Conservation (phyloP, 2,888 invertebrate species). For the Sphaerophoria taeniata region DNA sequence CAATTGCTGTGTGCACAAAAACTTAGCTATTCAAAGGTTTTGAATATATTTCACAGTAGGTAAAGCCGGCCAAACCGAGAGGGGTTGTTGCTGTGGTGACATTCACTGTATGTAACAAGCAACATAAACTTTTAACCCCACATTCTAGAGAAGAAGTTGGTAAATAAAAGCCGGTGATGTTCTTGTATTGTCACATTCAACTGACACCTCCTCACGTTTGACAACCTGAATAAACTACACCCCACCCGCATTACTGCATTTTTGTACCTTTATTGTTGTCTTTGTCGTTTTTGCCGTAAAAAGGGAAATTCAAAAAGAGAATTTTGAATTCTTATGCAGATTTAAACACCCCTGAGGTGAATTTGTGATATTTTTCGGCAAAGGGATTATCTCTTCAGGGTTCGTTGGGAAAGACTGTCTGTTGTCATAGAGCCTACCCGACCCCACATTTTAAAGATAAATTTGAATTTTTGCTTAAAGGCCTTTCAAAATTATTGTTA, state of each 20-base stretch:
- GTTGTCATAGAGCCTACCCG: not conserved
- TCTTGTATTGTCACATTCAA: constrained; percentile 33
- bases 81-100: constrained; percentile 38
- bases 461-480: constrained; percentile 28
- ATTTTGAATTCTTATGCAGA: constrained; percentile 68
- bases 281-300: not conserved
- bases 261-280: not conserved
- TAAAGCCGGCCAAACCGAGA: not conserved
- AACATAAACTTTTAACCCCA: constrained; percentile 34
- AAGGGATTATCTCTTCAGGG: constrained; percentile 65
- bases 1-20: not conserved
- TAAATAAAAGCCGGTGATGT: constrained; percentile 44
- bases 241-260: not conserved
- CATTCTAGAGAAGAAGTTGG: not conserved
- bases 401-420: constrained; percentile 31
- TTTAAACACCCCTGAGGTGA: constrained; percentile 44
- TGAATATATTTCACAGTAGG: constrained; percentile 8
- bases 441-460: not conserved
- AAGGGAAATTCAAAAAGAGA: constrained; percentile 34
- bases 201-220: constrained; percentile 1
- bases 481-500: constrained; percentile 10
- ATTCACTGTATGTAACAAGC: constrained; percentile 17
- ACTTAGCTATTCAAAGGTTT: constrained; percentile 12
- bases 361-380: constrained; percentile 48
- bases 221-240: not conserved